Evolutionary conservation across 1,140 invertebrate species (phyloP), one percentile per base, ranked within the genome.

Genomic region (Gonatopus flavifemur): DNA sequence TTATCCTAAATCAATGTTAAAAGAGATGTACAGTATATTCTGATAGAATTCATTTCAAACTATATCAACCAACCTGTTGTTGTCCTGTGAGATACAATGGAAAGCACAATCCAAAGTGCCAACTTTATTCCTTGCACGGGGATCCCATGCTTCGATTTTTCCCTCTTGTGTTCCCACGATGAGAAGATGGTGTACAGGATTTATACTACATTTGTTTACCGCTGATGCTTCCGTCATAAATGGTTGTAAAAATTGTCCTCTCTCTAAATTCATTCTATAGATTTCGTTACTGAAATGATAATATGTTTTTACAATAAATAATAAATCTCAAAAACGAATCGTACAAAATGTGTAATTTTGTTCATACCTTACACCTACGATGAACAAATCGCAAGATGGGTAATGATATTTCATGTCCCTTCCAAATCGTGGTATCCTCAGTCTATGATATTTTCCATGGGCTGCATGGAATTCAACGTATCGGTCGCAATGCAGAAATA

Each of bases 141-240:
- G 91, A 81, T 99, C 97, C 94, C 94, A 99, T 2, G 94, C 94
- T 79, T 98, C 95, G 3, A 99, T 84, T 67, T 85, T 86, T 1
- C 96, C 96, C 72, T 95, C 89, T 59, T 88, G 85, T n/a, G 92
- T 96, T 6, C 96, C 97, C 65, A 88, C 86, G 3, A 90, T 72
- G 30, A 99, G 70, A 24, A 98, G 80, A 62, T 96, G 84, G 83
- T 98, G 94, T 24, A 86, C 81, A 1, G 90, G 86, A 82, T 97
- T 98, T 3, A 98, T 87, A 40, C 84, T 83, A 69, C 91, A 92
- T 69, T 88, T 89, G 68, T 96, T 98, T 12, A 94, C 84, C 57
- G 87, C 85, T 49, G 82, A 83, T 6, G 88, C 84, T 38, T 88
- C 85, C 13, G 91, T 88, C 40, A 83, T 76, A 60, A 90, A 88